phyloP scores from a whole-genome alignment of 2,888 invertebrate genomes.

The Nowickia ferox region DNA sequence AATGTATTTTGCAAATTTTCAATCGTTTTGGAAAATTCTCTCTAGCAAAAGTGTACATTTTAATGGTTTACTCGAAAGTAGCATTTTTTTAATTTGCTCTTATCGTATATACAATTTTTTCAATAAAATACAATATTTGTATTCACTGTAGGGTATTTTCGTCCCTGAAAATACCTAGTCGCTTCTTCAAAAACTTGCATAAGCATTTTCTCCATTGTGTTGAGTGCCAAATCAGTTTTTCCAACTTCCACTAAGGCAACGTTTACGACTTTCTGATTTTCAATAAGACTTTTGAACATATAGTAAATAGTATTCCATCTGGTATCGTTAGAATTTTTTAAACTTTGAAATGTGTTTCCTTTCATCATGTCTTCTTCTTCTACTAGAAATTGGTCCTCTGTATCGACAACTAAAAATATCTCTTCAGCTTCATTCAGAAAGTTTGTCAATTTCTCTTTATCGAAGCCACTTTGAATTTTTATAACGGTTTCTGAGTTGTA shows the following conservation, averaged over 20 bases:
- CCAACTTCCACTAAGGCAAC: slow-evolving; percentile 11
- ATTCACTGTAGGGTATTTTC: background rate
- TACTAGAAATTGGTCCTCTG: background rate
- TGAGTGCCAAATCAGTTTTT: background rate
- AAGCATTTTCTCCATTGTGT: background rate
- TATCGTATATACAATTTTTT: slow-evolving; percentile 6
- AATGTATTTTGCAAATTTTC: slow-evolving; percentile 13
- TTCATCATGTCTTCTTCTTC: background rate
- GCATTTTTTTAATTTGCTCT: background rate
- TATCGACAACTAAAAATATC: background rate
- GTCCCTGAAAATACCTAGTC: slow-evolving; percentile 1
- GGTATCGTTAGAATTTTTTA: slow-evolving; percentile 4
- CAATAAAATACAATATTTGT: slow-evolving; percentile 19
- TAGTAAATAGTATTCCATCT: slow-evolving; percentile 13
- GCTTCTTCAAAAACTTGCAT: slow-evolving; percentile 18
- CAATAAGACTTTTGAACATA: background rate
- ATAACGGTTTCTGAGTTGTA: background rate
- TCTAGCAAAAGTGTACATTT: background rate
- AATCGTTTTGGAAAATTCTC: background rate
- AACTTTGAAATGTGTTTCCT: background rate
- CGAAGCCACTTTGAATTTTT: background rate
- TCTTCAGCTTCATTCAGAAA: background rate
- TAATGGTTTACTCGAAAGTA: background rate
- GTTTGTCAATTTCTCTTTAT: background rate
- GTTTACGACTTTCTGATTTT: slow-evolving; percentile 30